These are phyloP conservation scores for Otocyon megalotis DNA, from an alignment of 2,113 vertebrate species.

Conservation along the genomic window DNA sequence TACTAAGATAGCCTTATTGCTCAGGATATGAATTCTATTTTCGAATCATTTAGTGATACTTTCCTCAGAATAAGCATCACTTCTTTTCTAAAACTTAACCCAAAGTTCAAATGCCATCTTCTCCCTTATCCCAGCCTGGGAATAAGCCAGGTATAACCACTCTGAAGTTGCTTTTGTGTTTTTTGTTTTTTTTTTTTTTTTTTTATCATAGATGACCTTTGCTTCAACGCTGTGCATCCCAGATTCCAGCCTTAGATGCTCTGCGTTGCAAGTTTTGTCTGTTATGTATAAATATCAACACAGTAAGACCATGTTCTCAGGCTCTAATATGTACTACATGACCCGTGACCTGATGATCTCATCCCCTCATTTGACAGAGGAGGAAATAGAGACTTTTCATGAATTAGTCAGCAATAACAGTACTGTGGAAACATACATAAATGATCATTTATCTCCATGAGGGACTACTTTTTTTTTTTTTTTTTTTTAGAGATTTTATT, in stretches of 20 bases:
- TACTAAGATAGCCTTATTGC: background rate
- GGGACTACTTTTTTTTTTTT: background rate
- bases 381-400: background rate
- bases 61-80: background rate
- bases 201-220: background rate
- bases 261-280: background rate
- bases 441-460: background rate
- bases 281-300: background rate
- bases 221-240: background rate
- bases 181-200: no score
- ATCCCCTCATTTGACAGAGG: background rate
- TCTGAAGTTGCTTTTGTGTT: background rate
- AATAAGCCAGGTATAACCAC: background rate
- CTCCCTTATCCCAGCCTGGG: background rate
- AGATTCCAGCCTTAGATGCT: accelerated
- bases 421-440: background rate
- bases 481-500: no score
- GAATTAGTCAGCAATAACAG: background rate
- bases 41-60: background rate
- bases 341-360: background rate
- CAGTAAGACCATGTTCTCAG: background rate
- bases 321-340: no score
- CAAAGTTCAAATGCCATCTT: background rate
- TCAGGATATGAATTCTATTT: background rate
- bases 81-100: background rate